Evolutionary conservation across 2,113 vertebrate species (phyloP).

Genomic region (Seriola quinqueradiata): DNA sequence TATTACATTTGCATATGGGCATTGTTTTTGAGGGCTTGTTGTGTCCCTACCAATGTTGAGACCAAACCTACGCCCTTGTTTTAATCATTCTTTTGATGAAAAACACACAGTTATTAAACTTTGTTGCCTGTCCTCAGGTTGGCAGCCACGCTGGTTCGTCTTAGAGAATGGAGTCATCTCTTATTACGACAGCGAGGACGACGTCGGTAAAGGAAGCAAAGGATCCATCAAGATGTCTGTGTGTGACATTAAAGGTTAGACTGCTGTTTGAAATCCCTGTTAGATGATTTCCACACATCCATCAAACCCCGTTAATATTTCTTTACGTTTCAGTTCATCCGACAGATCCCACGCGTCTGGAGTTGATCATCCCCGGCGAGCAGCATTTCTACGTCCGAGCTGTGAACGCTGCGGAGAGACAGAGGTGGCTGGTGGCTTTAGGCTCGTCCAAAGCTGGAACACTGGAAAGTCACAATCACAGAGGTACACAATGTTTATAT

Average conservation of each 20-base stretch:
- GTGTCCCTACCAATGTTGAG: too few species aligned
- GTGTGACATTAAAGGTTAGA: constrained; percentile 96
- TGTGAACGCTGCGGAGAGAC: constrained; percentile 87
- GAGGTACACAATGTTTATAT: constrained; percentile 68
- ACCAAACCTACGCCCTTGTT: too few species aligned
- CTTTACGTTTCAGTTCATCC: constrained; percentile 80
- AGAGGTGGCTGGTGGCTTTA: constrained; percentile 89
- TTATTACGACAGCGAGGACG: constrained; percentile 95
- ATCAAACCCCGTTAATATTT: not conserved
- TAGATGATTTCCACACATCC: not conserved
- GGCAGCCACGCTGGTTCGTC: constrained; percentile 98
- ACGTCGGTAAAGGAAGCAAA: constrained; percentile 96
- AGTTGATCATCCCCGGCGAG: constrained; percentile 88
- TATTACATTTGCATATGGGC: too few species aligned
- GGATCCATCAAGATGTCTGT: constrained; percentile 98
- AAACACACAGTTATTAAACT: too few species aligned
- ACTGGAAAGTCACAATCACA: constrained; percentile 84
- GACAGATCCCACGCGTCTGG: constrained; percentile 83
- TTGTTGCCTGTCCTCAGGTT: constrained; percentile 83
- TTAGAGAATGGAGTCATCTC: constrained; percentile 93
- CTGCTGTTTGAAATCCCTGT: not conserved
- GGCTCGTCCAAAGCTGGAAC: constrained; percentile 89
- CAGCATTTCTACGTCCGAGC: constrained; percentile 89
- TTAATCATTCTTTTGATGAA: not conserved
- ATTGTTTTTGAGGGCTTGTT: too few species aligned